Evolutionary conservation across 2,888 invertebrate genomes (phyloP).

Genomic region (Lottia scabra): DNA sequence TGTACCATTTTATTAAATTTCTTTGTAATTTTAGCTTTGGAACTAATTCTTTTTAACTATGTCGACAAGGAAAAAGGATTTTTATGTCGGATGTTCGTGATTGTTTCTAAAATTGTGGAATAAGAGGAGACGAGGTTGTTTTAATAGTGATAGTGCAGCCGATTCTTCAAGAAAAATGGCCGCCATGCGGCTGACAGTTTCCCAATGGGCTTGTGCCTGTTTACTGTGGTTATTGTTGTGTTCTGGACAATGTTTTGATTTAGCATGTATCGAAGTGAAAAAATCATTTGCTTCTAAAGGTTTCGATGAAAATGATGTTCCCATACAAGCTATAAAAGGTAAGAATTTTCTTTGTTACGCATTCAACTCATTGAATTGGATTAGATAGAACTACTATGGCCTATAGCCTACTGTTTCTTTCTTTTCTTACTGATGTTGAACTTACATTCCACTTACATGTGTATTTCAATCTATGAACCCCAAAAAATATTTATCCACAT

Average conservation of each 20-base stretch:
- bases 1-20: conserved; percentile 7
- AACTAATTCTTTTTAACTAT: background rate
- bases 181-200: conserved; percentile 34
- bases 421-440: background rate
- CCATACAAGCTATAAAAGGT: conserved; percentile 77
- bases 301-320: conserved; percentile 83
- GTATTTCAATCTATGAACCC: no score
- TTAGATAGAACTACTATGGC: background rate
- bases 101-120: background rate
- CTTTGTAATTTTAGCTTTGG: background rate
- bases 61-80: conserved; percentile 10
- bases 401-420: background rate
- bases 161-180: conserved; percentile 32
- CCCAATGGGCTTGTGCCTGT: conserved; percentile 33
- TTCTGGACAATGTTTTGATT: conserved; percentile 70
- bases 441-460: no score
- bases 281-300: conserved; percentile 85
- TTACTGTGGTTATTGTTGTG: conserved; percentile 35
- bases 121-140: background rate
- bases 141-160: conserved; percentile 5
- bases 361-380: background rate
- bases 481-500: no score
- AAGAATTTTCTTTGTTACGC: conserved; percentile 32
- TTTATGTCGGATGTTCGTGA: conserved; percentile 14
- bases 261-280: conserved; percentile 79